Evolutionary conservation across 2,888 invertebrate species (phyloP), one percentile per base, ranked within the genome.

Genomic region (Stenotaenia linearis): DNA sequence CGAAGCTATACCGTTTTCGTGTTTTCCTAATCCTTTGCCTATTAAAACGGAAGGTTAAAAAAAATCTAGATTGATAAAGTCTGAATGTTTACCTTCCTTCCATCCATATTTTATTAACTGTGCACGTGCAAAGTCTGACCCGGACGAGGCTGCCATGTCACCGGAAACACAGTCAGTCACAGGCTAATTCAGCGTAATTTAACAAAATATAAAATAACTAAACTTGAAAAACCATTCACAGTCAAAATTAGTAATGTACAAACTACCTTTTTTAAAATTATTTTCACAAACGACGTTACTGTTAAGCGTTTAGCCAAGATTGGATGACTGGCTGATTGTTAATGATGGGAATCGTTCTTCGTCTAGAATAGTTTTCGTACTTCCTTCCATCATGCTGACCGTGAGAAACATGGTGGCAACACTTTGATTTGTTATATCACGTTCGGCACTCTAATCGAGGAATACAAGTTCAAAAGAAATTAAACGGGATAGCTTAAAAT

Each of bases 21-120:
- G 9, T 35, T 75, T 75, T 37, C 75, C 75, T 37, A 75, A 32
- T 4, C 75, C 75, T 23, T 37, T 75, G 1, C 75, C 75, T 75
- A 32, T 5, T 25, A 3, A 75, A 15, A 28, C 25, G 1, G 7
- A 56, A 56, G n/a, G n/a, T n/a, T n/a, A n/a, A n/a, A n/a, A n/a
- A n/a, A n/a, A n/a, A n/a, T n/a, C n/a, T n/a, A n/a, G n/a, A n/a
- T n/a, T n/a, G n/a, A n/a, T 12, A 75, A 75, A 30, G 1, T 35
- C 10, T n/a, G 37, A 35, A 75, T n/a, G 15, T 18, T 37, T 75
- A 75, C 75, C 75, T 75, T 75, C 75, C 35, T 75, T 75, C 75
- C 75, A 75, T 12, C 75, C 75, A 75, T n/a, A 75, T 35, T 75
- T 75, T 32, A 32, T 12, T 32, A 75, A 32, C 35, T 75, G 35